Conservation (phyloP, 1,140 invertebrate genomes). For the Drosophila fuyamai region DNA sequence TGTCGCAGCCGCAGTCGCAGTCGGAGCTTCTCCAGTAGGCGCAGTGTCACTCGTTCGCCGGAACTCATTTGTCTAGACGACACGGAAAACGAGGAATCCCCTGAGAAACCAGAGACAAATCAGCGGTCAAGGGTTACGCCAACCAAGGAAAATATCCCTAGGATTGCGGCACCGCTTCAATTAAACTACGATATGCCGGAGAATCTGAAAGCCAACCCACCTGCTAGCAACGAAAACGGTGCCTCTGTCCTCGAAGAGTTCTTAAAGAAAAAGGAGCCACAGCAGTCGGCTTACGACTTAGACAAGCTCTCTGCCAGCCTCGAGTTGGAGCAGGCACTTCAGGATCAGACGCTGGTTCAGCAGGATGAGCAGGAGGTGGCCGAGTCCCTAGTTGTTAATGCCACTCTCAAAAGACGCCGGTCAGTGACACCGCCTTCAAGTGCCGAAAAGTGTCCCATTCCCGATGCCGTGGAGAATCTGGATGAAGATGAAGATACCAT, state of each 20-base stretch:
- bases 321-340: conserved; percentile 1
- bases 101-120: conserved; percentile 48
- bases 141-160: neutral
- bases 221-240: conserved; percentile 44
- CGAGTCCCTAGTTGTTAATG: conserved; percentile 9
- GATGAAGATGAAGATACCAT: conserved; percentile 48
- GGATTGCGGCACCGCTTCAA: conserved; percentile 6
- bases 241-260: conserved; percentile 53
- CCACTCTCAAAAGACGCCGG: conserved; percentile 49
- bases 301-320: conserved; percentile 11
- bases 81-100: conserved; percentile 71
- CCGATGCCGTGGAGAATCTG: neutral
- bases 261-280: conserved; percentile 40
- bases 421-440: conserved; percentile 44
- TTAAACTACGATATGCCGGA: conserved; percentile 10
- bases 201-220: neutral
- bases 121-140: conserved; percentile 7
- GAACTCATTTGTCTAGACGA: conserved; percentile 70
- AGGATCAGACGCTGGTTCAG: conserved; percentile 1
- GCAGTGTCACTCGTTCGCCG: conserved; percentile 37
- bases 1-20: conserved; percentile 11
- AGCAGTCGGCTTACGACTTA: conserved; percentile 13
- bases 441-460: conserved; percentile 16
- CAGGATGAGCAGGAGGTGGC: neutral
- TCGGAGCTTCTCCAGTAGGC: conserved; percentile 22